Evolutionary conservation across 2,888 invertebrate species (phyloP).

Genomic region (Omphaloscelis lunosa): DNA sequence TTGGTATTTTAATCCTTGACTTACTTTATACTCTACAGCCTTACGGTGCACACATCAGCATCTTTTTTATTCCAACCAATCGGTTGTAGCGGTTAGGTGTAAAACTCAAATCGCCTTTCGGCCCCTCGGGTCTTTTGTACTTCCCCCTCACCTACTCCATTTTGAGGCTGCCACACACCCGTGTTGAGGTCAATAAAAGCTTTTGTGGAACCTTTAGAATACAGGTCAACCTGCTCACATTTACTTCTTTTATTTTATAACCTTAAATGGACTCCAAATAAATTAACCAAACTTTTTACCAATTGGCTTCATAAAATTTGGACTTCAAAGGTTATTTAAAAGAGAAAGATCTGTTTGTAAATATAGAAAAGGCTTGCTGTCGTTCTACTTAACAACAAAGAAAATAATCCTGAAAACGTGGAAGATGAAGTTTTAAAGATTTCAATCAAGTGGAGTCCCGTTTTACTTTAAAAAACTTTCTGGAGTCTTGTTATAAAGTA

Average conservation of each 20-base stretch:
- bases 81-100: constrained; percentile 8
- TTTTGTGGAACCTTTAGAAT: constrained; percentile 41
- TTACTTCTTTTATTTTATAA: constrained; percentile 44
- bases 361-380: constrained; percentile 4
- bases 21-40: neutral
- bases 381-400: constrained; percentile 16
- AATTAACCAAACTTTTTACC: constrained; percentile 28
- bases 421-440: constrained; percentile 67
- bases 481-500: constrained; percentile 71
- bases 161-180: constrained; percentile 29
- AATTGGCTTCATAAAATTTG: constrained; percentile 8
- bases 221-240: constrained; percentile 29
- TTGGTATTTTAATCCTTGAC: neutral
- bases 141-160: constrained; percentile 24
- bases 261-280: constrained; percentile 42
- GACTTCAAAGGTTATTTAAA: constrained; percentile 15
- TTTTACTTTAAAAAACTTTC: constrained; percentile 69
- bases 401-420: constrained; percentile 39
- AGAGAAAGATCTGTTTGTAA: constrained; percentile 8
- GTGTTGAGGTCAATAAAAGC: constrained; percentile 55
- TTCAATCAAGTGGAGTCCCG: constrained; percentile 64
- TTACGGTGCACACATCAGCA: neutral
- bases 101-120: constrained; percentile 43
- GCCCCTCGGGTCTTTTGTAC: constrained; percentile 42
- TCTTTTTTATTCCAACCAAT: constrained; percentile 21